Evolutionary conservation across 1,140 invertebrate species (phyloP).

Genomic region (Cydia pomonella): DNA sequence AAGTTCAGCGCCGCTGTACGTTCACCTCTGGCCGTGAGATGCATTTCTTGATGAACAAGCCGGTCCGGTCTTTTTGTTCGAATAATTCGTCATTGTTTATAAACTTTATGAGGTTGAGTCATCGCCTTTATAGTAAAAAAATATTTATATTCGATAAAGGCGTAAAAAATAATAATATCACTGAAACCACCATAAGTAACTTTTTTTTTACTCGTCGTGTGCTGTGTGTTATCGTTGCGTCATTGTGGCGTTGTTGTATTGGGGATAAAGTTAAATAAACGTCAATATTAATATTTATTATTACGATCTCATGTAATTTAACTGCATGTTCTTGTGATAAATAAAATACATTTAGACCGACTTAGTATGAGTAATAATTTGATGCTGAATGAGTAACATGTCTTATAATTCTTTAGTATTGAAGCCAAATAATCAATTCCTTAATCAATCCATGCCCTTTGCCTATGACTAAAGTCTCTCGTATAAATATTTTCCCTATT

Average conservation of each 20-base stretch:
- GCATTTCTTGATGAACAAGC: slow-evolving; percentile 22
- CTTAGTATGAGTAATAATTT: background rate
- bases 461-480: background rate
- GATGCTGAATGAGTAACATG: background rate
- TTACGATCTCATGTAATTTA: no score
- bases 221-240: no score
- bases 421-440: no score
- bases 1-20: slow-evolving; percentile 56
- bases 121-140: background rate
- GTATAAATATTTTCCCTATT: background rate
- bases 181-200: no score
- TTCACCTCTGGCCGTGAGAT: slow-evolving; percentile 59
- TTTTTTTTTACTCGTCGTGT: no score
- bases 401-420: background rate
- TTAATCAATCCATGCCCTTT: background rate
- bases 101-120: background rate
- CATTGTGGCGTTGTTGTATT: no score
- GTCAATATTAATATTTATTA: no score
- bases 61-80: slow-evolving; percentile 1
- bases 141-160: background rate
- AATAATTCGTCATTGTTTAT: background rate
- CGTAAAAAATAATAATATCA: no score
- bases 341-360: no score
- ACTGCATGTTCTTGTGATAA: no score
- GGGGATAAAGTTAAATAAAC: no score